Evolutionary conservation across 2,888 invertebrate genomes (phyloP).

Genomic region (Rotaria socialis): DNA sequence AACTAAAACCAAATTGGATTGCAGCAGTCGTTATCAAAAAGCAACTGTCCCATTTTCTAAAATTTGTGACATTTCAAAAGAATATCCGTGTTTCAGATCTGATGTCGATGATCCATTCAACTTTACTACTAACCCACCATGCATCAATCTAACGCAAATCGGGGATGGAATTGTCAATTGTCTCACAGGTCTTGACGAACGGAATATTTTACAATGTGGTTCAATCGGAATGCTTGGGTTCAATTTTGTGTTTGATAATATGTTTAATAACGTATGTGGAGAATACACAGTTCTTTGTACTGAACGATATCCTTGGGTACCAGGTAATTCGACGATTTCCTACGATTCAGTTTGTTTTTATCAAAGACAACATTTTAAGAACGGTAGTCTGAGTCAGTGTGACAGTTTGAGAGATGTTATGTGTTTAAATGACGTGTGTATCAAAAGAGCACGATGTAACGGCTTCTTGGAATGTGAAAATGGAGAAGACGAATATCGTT

Average conservation of each 20-base stretch:
- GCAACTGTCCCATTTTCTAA: background rate
- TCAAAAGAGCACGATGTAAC: background rate
- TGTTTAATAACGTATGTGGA: background rate
- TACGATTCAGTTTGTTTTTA: conserved; percentile 1
- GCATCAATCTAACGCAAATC: conserved; percentile 18
- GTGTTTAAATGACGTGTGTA: background rate
- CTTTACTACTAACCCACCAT: background rate
- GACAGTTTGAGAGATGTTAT: background rate
- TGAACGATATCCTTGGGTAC: background rate
- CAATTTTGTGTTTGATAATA: background rate
- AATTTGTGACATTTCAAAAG: background rate
- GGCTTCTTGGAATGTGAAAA: background rate
- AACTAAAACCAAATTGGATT: background rate
- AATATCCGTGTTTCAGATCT: conserved; percentile 17
- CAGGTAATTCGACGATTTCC: background rate
- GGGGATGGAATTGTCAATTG: background rate
- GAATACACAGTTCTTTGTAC: background rate
- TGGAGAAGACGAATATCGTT: conserved; percentile 1
- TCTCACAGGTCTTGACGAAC: background rate
- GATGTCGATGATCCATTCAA: background rate
- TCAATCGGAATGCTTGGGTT: background rate
- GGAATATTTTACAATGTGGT: background rate
- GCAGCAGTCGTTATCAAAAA: background rate
- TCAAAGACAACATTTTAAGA: background rate
- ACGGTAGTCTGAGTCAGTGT: background rate